Evolutionary conservation across 2,797 vertebrate genomes (phyloP).

Genomic region (Chrysocyon brachyurus): DNA sequence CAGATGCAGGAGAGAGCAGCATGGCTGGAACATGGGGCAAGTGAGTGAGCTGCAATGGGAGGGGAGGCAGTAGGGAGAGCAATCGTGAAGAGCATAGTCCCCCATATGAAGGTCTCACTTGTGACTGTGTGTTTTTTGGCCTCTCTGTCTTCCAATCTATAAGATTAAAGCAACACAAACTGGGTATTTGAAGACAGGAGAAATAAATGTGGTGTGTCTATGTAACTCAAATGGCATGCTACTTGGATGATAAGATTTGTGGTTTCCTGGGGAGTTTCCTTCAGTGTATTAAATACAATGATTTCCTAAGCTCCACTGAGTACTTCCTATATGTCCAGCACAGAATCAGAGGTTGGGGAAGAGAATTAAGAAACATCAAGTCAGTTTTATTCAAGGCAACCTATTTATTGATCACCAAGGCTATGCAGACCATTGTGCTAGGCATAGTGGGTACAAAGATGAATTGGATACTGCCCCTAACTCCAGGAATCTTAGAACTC

Average conservation of each 20-base stretch:
- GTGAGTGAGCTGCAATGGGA: accelerated
- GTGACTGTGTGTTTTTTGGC: neutral
- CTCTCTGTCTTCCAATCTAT: neutral
- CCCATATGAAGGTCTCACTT: neutral
- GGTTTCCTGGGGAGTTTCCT: neutral
- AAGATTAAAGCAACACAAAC: neutral
- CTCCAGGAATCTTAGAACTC: neutral
- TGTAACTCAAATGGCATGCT: neutral
- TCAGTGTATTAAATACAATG: neutral
- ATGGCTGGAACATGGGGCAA: accelerated
- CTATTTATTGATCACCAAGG: neutral
- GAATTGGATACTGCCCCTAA: neutral
- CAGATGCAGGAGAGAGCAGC: accelerated
- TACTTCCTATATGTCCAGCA: neutral
- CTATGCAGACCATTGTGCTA: neutral
- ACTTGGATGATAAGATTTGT: neutral
- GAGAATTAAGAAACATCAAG: neutral
- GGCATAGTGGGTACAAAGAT: neutral
- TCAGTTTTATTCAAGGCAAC: neutral
- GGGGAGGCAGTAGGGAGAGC: neutral
- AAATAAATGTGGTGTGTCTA: neutral
- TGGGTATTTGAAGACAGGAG: neutral
- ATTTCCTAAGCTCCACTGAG: neutral
- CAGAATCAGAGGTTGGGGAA: neutral
- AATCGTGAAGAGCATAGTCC: neutral